Evolutionary conservation across 2,113 vertebrate genomes (phyloP), one percentile per base, ranked within the genome.

Genomic region (Mus pahari): DNA sequence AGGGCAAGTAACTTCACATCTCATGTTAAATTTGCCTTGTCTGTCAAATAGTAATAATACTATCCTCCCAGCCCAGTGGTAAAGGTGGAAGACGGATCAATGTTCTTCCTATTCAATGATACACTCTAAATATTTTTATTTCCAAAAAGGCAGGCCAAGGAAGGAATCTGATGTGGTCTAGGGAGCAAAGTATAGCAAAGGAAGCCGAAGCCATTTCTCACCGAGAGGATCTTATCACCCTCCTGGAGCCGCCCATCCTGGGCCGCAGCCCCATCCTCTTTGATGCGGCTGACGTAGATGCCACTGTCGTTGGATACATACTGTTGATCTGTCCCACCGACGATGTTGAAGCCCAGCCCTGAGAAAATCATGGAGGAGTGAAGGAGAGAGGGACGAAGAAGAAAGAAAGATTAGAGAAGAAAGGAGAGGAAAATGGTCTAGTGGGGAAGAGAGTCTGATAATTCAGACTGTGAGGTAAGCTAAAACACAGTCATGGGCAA

Each of bases 291-390:
- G 97, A 99, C 99, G 95, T 99, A 99, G 97, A 99, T 99, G 96
- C 99, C 99, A 86, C 83, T 99, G 98, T 99, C 99, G 58, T 99
- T 99, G 96, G 98, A 96, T 58, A 99, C 50, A 96, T 99, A 99
- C 95, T 99, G 99, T 96, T 99, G 99, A 97, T 99, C 99, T 97
- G 99, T 98, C 91, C 99, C 99, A 71, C 99, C 99, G 86, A 99
- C 98, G 92, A 99, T 99, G 97, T 99, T 99, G 98, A 99, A 99
- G 81, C 99, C 99, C 97, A 99, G 97, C 78, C 99, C 99, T 99
- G 96, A 87, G 94, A 98, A 96, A 98, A 98, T 97, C 92, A 98
- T 91, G 92, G 97, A 96, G 97, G 92, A 98, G 96, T 98, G 90
- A 90, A 94, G 89, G 48, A 93, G 89, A 95, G 6, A 60, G 86